Base-by-base conservation (phyloP, 2,113 vertebrate species). In the Coreoperca whiteheadi region DNA sequence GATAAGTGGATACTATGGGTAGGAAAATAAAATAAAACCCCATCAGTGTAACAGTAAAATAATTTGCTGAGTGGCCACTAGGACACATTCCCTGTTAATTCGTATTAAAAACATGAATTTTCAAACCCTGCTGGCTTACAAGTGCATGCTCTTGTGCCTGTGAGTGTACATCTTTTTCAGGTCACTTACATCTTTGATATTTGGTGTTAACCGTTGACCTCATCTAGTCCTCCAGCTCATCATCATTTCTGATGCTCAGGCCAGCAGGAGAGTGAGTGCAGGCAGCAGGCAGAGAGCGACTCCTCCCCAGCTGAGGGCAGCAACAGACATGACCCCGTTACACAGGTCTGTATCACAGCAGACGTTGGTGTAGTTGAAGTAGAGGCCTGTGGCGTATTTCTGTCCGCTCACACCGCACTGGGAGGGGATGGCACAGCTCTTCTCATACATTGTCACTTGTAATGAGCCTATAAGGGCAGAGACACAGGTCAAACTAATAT, bases 291-390 rank as follows among this genome's bases (percentile, higher is more conserved):
- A 75, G 61, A 95, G 72, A 21, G 63, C 54, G 0, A 18, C 74
- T 67, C 64, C 59, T n/a, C 61, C 30, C 90, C 89, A 84, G 83
- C 70, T 37, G 87, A 79, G 81, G 78, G 81, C 74, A 39, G 57
- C 32, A 56, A 46, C 8, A 15, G 73, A 8, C 30, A 1, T 63
- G 0, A 88, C 94, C 2, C 77, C 30, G 56, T 96, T 96, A 60
- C 96, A 96, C 11, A 96, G 94, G 84, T 96, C 93, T 0, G 87
- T 94, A 46, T 95, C 90, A 1, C 96, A 96, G 94, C 96, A 96
- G 14, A 76, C 50, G 30, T 93, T 95, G 79, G 66, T 92, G 91
- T 90, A 95, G 90, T 89, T 94, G 87, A 96, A 96, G 90, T 77
- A 87, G 54, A 95, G 69, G 16, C 95, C 95, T 0, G 91, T 74